These are phyloP conservation scores for Gallinago nigripennis DNA, from an alignment of 2,797 vertebrate genomes.

Conservation along the genomic window DNA sequence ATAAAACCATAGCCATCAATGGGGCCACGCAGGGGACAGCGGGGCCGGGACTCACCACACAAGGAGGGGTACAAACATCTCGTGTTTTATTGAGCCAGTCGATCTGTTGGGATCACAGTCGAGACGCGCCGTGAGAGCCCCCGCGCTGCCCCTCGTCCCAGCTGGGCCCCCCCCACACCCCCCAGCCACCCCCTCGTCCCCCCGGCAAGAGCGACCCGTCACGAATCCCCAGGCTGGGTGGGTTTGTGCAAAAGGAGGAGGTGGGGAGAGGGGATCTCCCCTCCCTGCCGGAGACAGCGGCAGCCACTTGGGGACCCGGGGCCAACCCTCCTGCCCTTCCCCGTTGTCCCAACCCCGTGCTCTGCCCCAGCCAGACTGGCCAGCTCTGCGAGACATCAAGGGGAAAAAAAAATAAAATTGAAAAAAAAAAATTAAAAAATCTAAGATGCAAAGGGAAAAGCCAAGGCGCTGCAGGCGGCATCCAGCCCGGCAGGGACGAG, in stretches of 20 bases:
- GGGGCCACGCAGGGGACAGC: accelerated
- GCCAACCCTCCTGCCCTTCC: background rate
- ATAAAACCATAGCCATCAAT: accelerated
- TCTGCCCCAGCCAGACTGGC: background rate
- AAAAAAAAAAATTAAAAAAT: background rate
- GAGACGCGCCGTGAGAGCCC: background rate
- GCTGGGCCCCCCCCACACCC: background rate
- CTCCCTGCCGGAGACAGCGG: background rate
- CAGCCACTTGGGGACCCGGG: accelerated
- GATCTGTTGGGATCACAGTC: background rate
- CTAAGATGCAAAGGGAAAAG: background rate
- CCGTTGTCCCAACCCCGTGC: background rate
- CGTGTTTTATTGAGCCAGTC: conserved; percentile 48
- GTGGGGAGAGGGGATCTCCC: background rate
- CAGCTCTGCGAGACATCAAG: background rate
- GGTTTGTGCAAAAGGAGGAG: background rate
- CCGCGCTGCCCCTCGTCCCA: background rate
- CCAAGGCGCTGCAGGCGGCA: background rate
- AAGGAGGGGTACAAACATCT: background rate
- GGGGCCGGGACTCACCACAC: background rate
- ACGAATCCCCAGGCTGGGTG: background rate
- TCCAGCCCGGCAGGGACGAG: background rate
- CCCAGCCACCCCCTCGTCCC: background rate
- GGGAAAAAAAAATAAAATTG: no score
- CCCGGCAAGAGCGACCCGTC: background rate